phyloP scores from a whole-genome alignment of 2,797 vertebrate genomes.

The Acanthurus lineatus region DNA sequence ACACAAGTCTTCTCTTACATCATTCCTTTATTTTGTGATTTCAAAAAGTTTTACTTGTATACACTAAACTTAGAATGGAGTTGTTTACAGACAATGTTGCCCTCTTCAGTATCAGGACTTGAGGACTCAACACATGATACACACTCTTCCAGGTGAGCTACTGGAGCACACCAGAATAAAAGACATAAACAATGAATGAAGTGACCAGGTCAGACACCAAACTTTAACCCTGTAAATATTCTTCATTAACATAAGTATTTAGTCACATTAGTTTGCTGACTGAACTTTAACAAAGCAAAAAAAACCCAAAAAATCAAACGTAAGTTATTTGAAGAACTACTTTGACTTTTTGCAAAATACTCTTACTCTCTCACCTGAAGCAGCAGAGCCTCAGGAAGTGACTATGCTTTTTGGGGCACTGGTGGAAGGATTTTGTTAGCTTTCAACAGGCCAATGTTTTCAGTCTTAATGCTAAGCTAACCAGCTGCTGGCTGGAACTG shows the following conservation, averaged over 20 bases:
- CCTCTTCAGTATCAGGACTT: too few relatives aligned
- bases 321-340: neutral
- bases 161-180: too few relatives aligned
- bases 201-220: too few relatives aligned
- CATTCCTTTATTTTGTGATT: neutral
- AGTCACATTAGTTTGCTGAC: neutral
- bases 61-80: too few relatives aligned
- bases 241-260: neutral
- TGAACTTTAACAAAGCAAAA: neutral
- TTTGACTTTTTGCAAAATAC: neutral
- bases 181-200: too few relatives aligned
- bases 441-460: neutral
- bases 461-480: slow-evolving; percentile 11
- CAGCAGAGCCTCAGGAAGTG: neutral
- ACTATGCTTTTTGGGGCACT: neutral
- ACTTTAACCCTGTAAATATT: neutral
- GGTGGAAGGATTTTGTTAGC: neutral
- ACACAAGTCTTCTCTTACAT: neutral
- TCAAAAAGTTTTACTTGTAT: neutral
- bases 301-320: neutral
- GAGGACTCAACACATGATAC: too few relatives aligned
- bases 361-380: neutral
- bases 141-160: too few relatives aligned
- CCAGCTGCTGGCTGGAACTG: neutral
- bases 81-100: too few relatives aligned